Base-by-base conservation (phyloP, 2,113 vertebrate genomes). In the Danionella cerebrum region DNA sequence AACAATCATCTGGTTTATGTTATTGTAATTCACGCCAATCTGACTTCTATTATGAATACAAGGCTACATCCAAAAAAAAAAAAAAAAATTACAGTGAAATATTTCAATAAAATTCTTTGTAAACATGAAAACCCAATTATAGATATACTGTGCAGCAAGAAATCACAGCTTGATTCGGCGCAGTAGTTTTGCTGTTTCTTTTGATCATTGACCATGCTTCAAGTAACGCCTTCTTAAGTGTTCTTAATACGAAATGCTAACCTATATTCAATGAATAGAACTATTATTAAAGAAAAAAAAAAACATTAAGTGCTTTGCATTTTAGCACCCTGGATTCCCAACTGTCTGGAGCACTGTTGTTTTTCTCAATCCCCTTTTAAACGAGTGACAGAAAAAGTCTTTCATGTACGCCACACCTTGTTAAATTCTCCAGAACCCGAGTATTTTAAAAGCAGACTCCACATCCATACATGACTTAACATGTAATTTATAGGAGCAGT, bases 401-500 rank as follows among this genome's bases (percentile, higher is more conserved):
- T 84, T 74, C 41, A 78, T 79, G 71, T 77, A 52, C 21, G 53
- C 66, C 77, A 74, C 78, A 81, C 77, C 78, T 84, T 81, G 79
- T 83, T 82, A 83, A 85, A 83, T 65, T 76, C 68, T 70, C 70
- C 76, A 79, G 76, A 77, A 79, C 70, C 21, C 14, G 6, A 69
- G 44, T 65, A 45, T 69, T 73, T 82, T 80, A 72, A 75, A 83
- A 80, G 70, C 76, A 81, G 78, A 77, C 53, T 11, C 47, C 57
- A 19, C 54, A 39, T 59, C 47, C 64, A 51, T 65, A 71, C 62
- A 47, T 83, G 77, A 75, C 73, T 81, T 73, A 76, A 70, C 31
- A 27, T 77, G 75, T 79, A 73, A 78, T 83, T 84, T 78, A 81
- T 82, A 72, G 74, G 76, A 76, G 71, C 78, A 81, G 73, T 79